These are phyloP conservation scores for Sciurus vulgaris DNA, from an alignment of 2,797 vertebrate genomes.

Conservation along the genomic window DNA sequence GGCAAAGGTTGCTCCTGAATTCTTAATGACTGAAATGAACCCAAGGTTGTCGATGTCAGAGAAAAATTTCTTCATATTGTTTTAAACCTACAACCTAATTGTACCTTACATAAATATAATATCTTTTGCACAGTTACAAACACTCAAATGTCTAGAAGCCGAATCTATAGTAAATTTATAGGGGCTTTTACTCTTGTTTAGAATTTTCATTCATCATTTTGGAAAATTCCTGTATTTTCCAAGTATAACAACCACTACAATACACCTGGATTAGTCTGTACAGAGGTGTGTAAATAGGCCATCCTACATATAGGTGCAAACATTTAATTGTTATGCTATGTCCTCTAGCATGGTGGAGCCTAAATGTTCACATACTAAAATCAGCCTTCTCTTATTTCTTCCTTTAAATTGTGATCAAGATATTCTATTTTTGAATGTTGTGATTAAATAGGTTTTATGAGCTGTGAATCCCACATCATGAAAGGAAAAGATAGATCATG, in stretches of 20 bases:
- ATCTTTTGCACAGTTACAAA: background rate
- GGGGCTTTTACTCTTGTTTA: background rate
- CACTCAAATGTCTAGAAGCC: background rate
- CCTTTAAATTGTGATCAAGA: background rate
- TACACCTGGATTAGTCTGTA: background rate
- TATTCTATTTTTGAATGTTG: background rate
- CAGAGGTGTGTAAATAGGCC: background rate
- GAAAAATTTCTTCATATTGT: background rate
- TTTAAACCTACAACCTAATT: background rate
- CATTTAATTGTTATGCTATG: background rate
- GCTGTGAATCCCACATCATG: background rate
- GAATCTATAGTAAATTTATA: background rate
- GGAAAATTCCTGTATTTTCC: background rate
- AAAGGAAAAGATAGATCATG: background rate
- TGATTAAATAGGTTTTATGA: background rate
- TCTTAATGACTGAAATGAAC: background rate
- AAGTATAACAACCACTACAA: background rate
- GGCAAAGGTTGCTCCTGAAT: background rate
- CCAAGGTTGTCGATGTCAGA: fast-evolving
- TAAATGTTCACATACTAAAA: background rate
- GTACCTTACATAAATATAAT: background rate
- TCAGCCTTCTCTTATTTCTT: background rate
- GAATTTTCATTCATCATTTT: background rate
- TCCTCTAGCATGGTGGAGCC: background rate
- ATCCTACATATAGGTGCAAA: background rate